phyloP scores from a whole-genome alignment of 2,888 invertebrate species.

The Scaptomyza polygonia region DNA sequence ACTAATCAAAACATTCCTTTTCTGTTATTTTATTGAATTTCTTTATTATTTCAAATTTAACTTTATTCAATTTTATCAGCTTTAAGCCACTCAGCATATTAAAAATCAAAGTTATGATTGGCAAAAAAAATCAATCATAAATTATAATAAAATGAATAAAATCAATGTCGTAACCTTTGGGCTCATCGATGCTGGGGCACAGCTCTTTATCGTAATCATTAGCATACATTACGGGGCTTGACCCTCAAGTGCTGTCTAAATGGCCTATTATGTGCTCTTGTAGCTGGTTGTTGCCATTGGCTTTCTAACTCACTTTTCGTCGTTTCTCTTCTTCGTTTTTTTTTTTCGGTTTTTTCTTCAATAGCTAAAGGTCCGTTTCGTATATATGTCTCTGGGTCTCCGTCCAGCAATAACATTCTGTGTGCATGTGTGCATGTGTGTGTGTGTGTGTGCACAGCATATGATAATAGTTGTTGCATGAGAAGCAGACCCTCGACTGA shows the following conservation, averaged over 20 bases:
- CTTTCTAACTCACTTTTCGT: slow-evolving; percentile 52
- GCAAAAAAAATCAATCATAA: slow-evolving; percentile 32
- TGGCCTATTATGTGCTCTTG: slow-evolving; percentile 73
- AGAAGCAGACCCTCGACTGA: slow-evolving; percentile 39
- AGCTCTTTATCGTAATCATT: slow-evolving; percentile 68
- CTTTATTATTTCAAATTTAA: too few species aligned
- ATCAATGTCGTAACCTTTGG: slow-evolving; percentile 32
- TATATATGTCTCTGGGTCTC: slow-evolving; percentile 41
- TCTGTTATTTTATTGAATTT: too few species aligned
- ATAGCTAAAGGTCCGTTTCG: slow-evolving; percentile 33
- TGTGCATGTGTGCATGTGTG: slow-evolving; percentile 10
- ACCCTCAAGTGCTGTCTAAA: slow-evolving; percentile 71
- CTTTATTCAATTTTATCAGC: too few species aligned
- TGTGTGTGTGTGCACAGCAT: slow-evolving; percentile 44
- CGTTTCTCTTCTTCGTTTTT: slow-evolving; percentile 8
- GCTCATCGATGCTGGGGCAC: slow-evolving; percentile 37
- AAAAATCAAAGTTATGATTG: neutral
- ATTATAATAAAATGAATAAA: slow-evolving; percentile 17
- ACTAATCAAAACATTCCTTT: neutral
- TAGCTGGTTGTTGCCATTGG: slow-evolving; percentile 64
- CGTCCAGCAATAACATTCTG: slow-evolving; percentile 26
- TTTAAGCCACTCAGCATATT: neutral
- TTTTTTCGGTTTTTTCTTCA: slow-evolving; percentile 13
- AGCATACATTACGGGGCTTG: slow-evolving; percentile 70
- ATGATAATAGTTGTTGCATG: slow-evolving; percentile 63